Percentiles rank a stretch among this genome's conserved stretches.
Conservation (phyloP, 2,888 invertebrate genomes). For the Amphipyra tragopoginis region DNA sequence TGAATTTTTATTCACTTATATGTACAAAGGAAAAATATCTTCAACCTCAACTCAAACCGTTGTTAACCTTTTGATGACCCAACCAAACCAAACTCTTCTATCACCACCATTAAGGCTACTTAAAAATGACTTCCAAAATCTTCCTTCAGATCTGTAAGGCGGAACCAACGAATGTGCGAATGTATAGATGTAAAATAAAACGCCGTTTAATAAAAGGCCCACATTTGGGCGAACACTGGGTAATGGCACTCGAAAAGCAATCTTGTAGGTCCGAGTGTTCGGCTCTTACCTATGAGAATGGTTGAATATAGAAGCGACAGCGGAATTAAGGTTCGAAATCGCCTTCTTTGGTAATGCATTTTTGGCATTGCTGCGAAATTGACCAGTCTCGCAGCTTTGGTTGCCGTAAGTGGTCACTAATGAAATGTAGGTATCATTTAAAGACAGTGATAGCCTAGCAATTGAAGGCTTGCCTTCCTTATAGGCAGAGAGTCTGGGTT, state of each 20-base stretch:
- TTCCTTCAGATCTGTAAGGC: constrained; percentile 27
- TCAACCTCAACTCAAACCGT: neutral
- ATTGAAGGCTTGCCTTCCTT: too few species aligned
- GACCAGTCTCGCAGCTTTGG: too few species aligned
- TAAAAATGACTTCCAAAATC: constrained; percentile 29
- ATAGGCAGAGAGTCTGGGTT: too few species aligned
- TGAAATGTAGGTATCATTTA: too few species aligned
- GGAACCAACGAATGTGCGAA: constrained; percentile 28
- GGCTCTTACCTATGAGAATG: constrained; percentile 67
- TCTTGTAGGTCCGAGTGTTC: constrained; percentile 81
- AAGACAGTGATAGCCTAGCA: too few species aligned
- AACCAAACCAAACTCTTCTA: constrained; percentile 23
- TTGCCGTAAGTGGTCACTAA: too few species aligned
- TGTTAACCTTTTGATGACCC: constrained; percentile 5
- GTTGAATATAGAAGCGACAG: constrained; percentile 51
- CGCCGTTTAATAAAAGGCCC: constrained; percentile 78
- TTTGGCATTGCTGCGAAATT: too few species aligned
- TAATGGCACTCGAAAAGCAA: constrained; percentile 85
- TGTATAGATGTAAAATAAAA: constrained; percentile 57
- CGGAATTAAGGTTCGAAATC: constrained; percentile 11
- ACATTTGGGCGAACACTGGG: constrained; percentile 77
- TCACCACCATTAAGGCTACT: constrained; percentile 14
- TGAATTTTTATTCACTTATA: too few species aligned
- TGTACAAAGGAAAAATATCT: too few species aligned
- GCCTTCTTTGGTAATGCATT: neutral